Conservation (phyloP, 2,888 invertebrate genomes). For the Ommatoiulus sabulosus region DNA sequence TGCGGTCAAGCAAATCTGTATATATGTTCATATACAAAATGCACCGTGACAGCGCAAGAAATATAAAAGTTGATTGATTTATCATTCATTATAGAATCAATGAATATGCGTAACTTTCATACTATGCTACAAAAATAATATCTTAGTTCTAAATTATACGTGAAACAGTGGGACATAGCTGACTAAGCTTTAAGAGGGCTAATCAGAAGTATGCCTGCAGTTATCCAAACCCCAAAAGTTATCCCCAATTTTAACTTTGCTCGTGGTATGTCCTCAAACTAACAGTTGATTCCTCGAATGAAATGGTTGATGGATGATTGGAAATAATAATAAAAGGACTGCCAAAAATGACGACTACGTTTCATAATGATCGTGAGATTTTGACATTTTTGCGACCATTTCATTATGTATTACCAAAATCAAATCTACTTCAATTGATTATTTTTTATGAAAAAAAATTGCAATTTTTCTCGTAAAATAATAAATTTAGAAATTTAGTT, state of each 20-base stretch:
- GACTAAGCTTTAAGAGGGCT: not conserved
- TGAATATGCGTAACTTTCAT: conserved; percentile 7
- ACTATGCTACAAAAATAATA: conserved; percentile 7
- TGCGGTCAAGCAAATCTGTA: conserved; percentile 19
- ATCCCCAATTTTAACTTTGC: not conserved
- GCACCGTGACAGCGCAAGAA: not conserved
- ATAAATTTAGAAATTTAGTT: no score
- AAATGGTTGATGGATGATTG: no score
- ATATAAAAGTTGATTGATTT: conserved; percentile 10
- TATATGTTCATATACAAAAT: conserved; percentile 3
- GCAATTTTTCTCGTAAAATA: not conserved
- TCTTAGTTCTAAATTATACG: not conserved
- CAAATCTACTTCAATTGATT: not conserved
- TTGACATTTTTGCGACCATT: not conserved
- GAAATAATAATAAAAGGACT: no score
- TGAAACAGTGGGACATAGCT: not conserved
- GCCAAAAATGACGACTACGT: not conserved
- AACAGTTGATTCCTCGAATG: not conserved
- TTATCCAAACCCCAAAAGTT: not conserved
- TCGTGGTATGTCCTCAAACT: not conserved
- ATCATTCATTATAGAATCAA: conserved; percentile 10
- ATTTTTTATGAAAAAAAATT: not conserved
- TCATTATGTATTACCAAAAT: not conserved
- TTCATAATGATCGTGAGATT: not conserved
- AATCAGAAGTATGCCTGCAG: not conserved